Conservation (phyloP, 2,113 vertebrate genomes). For the Chaetura pelagica region DNA sequence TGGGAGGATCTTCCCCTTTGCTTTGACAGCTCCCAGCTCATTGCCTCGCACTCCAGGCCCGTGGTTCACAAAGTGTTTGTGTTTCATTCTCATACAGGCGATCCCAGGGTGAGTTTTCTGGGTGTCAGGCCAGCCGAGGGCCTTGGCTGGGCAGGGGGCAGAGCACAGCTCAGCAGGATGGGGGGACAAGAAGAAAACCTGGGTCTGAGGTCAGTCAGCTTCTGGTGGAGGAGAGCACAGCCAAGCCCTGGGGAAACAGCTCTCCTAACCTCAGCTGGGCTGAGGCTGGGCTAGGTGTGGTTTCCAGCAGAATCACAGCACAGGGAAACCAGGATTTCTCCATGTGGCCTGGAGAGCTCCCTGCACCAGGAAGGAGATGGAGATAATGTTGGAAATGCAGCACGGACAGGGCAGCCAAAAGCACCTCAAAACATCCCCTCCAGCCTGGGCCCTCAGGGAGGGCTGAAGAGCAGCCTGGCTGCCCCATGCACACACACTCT, state of each 20-base stretch:
- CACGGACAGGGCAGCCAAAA: not conserved
- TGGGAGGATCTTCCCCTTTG: not conserved
- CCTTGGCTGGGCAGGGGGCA: fast-evolving
- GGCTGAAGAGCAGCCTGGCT: not conserved
- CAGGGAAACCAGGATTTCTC: not conserved
- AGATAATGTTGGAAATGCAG: not conserved
- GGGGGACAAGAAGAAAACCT: fast-evolving
- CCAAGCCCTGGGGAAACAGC: fast-evolving
- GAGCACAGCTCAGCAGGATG: constrained; percentile 14
- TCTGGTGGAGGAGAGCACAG: not conserved
- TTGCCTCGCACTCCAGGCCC: fast-evolving
- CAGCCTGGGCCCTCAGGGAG: not conserved
- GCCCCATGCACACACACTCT: fast-evolving
- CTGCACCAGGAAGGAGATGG: not conserved
- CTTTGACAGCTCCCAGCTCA: not conserved
- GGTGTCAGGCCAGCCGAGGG: not conserved
- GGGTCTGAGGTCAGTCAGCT: not conserved
- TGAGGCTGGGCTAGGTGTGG: not conserved
- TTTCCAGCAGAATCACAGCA: not conserved
- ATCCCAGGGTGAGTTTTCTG: not conserved
- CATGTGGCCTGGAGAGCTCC: not conserved
- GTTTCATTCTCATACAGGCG: not conserved
- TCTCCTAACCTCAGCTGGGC: not conserved
- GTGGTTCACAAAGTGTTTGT: not conserved
- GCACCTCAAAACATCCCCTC: not conserved